A percentile compares a stretch with the other conserved stretches of the same genome.
These are phyloP conservation scores for Chelonoidis abingdonii DNA, from an alignment of 2,113 vertebrate genomes.

Conservation along the genomic window DNA sequence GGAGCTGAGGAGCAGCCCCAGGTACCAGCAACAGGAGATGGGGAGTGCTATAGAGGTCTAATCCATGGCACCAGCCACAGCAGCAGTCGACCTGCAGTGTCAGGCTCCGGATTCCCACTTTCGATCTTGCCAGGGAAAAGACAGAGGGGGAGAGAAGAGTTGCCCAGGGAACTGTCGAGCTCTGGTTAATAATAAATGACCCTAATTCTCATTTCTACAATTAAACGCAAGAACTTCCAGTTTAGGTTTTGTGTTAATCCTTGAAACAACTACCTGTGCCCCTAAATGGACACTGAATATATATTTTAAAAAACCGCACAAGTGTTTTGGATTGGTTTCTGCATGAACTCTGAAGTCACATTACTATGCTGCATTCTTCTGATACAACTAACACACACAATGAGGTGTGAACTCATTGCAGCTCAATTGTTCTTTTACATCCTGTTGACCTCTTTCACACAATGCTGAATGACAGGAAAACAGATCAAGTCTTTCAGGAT, in stretches of 20 bases:
- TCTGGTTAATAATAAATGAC: too few relatives aligned
- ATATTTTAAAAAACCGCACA: neutral
- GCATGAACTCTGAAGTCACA: slow-evolving; percentile 14
- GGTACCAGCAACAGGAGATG: too few relatives aligned
- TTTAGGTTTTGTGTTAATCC: too few relatives aligned
- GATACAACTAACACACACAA: slow-evolving; percentile 58
- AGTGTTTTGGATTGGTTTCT: neutral
- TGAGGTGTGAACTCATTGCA: slow-evolving; percentile 40
- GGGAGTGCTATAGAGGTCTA: too few relatives aligned
- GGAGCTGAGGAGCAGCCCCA: too few relatives aligned
- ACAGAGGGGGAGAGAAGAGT: too few relatives aligned
- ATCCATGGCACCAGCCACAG: too few relatives aligned
- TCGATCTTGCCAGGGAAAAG: too few relatives aligned
- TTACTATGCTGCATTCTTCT: slow-evolving; percentile 31
- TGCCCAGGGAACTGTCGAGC: too few relatives aligned
- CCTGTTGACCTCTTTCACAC: slow-evolving; percentile 46
- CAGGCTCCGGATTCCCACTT: too few relatives aligned
- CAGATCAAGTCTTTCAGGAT: slow-evolving; percentile 23
- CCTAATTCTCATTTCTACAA: neutral
- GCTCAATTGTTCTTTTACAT: slow-evolving; percentile 60
- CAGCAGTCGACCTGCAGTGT: too few relatives aligned
- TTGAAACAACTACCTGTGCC: neutral
- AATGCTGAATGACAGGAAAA: slow-evolving; percentile 30
- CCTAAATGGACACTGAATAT: neutral
- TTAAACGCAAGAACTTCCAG: neutral